Conservation (phyloP, 2,888 invertebrate species). For the Mantis religiosa region DNA sequence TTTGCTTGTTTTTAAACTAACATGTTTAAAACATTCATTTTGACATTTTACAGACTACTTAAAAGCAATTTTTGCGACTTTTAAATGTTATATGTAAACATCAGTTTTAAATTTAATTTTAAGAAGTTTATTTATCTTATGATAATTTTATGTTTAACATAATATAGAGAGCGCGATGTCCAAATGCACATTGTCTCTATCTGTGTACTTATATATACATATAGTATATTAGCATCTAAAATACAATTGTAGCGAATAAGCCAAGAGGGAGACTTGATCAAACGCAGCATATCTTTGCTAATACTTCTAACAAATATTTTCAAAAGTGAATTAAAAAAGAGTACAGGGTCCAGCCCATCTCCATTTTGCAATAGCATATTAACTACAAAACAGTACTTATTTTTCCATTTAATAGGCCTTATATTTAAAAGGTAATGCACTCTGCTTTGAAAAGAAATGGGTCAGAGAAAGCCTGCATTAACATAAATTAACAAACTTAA, state of each 20-base stretch:
- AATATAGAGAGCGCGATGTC: not conserved
- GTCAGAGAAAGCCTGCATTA: constrained; percentile 6
- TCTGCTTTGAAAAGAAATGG: not conserved
- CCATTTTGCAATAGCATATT: not conserved
- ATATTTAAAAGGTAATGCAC: not conserved
- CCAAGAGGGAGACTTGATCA: not conserved
- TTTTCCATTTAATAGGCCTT: not conserved
- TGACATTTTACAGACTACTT: constrained; percentile 12
- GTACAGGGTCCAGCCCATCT: constrained; percentile 4
- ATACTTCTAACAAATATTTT: not conserved
- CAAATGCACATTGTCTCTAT: not conserved
- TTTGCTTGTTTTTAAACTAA: constrained; percentile 7
- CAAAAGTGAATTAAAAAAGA: not conserved
- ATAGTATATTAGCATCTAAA: not conserved
- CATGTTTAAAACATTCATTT: constrained; percentile 6
- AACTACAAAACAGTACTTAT: not conserved
- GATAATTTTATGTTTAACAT: constrained; percentile 9
- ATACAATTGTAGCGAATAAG: constrained; percentile 4
- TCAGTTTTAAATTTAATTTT: constrained; percentile 3
- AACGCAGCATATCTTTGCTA: constrained; percentile 2
- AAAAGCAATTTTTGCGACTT: constrained; percentile 8
- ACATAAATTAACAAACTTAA: not conserved
- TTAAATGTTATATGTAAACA: constrained; percentile 9
- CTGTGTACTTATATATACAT: not conserved
- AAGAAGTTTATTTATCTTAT: constrained; percentile 11